Evolutionary conservation across 1,140 invertebrate species (phyloP).

Genomic region (Semibalanus balanoides): DNA sequence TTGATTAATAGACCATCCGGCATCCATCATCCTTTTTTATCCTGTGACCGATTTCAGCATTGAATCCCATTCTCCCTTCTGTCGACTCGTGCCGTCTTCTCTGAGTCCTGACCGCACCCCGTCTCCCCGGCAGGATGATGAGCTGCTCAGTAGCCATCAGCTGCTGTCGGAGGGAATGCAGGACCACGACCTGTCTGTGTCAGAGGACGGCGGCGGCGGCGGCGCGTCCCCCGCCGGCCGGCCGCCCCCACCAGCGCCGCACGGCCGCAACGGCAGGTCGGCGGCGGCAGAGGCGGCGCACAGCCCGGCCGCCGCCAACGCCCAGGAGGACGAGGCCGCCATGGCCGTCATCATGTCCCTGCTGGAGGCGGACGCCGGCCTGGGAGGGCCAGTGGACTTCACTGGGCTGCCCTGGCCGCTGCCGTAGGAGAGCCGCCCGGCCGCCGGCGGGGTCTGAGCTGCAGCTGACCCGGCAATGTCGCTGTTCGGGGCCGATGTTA

Average conservation of each 20-base stretch:
- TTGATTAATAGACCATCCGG: too few species aligned
- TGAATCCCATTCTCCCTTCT: too few species aligned
- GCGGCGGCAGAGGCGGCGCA: too few species aligned
- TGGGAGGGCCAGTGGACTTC: constrained; percentile 68
- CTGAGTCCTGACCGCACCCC: too few species aligned
- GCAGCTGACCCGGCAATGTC: too few species aligned
- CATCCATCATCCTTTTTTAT: too few species aligned
- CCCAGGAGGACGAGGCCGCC: constrained; percentile 60
- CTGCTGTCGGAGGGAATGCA: neutral
- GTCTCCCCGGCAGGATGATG: neutral
- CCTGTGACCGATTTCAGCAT: too few species aligned
- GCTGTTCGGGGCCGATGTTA: too few species aligned
- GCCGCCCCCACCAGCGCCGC: neutral
- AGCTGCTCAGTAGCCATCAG: neutral
- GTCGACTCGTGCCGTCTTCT: too few species aligned
- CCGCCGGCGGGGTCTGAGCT: neutral
- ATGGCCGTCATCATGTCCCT: constrained; percentile 88
- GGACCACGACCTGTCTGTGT: neutral
- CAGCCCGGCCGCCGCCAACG: constrained; percentile 29
- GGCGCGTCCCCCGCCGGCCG: constrained; percentile 6
- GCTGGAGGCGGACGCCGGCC: constrained; percentile 60
- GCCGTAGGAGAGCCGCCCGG: constrained; percentile 33
- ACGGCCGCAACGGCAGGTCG: neutral
- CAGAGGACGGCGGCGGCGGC: neutral
- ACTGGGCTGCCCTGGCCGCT: constrained; percentile 74